Percentiles rank a stretch among this genome's conserved stretches.
Evolutionary conservation across 2,113 vertebrate genomes (phyloP).

Genomic region (Oncorhynchus mykiss): DNA sequence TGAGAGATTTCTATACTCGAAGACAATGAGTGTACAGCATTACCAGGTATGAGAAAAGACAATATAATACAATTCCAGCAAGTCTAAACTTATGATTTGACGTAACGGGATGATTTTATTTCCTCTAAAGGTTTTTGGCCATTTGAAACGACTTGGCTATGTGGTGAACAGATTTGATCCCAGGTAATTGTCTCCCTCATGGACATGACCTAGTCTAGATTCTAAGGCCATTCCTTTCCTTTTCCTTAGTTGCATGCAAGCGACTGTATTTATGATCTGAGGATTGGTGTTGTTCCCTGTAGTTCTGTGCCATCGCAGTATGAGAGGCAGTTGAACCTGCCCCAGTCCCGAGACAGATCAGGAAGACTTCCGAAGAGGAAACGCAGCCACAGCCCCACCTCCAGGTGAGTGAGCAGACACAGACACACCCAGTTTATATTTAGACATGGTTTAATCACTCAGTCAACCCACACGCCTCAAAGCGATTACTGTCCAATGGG

Average conservation of each 20-base stretch:
- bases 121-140: constrained; percentile 86
- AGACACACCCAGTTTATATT: background rate
- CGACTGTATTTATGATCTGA: background rate
- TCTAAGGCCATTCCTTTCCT: background rate
- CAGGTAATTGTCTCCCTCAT: constrained; percentile 70
- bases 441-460: background rate
- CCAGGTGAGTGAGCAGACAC: constrained; percentile 57
- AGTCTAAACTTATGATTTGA: background rate
- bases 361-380: constrained; percentile 80
- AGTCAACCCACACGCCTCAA: background rate
- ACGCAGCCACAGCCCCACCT: constrained; percentile 66
- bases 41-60: constrained; percentile 81
- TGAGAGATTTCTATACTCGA: constrained; percentile 79
- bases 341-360: constrained; percentile 40
- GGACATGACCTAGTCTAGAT: background rate
- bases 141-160: constrained; percentile 96
- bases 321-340: constrained; percentile 82
- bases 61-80: background rate
- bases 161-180: constrained; percentile 88
- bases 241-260: background rate
- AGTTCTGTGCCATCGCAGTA: constrained; percentile 69
- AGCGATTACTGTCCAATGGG: too few relatives aligned
- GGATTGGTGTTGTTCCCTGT: background rate
- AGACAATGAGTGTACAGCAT: constrained; percentile 76
- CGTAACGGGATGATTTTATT: constrained; percentile 17